Evolutionary conservation across 1,140 invertebrate genomes (phyloP).

Genomic region (Drosophila nigrodunni): DNA sequence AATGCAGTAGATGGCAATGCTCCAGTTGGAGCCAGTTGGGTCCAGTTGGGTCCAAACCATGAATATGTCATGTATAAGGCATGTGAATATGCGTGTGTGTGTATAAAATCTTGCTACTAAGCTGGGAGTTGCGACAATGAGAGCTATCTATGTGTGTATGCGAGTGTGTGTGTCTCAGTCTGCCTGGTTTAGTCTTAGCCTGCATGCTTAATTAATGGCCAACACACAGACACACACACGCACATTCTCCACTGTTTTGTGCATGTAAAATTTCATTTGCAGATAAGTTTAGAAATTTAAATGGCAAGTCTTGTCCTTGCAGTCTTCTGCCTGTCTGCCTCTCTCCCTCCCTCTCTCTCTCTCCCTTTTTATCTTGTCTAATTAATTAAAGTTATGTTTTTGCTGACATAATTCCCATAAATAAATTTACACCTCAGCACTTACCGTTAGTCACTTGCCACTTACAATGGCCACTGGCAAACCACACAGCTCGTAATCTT

Average conservation of each 20-base stretch:
- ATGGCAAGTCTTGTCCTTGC: constrained; percentile 20
- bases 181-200: constrained; percentile 35
- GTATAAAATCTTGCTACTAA: background rate
- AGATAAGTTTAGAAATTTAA: constrained; percentile 71
- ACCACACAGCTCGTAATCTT: background rate
- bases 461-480: background rate
- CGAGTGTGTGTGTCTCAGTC: constrained; percentile 21
- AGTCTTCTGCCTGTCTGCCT: constrained; percentile 7
- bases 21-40: constrained; percentile 28
- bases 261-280: constrained; percentile 58
- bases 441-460: constrained; percentile 38
- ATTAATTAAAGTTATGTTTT: constrained; percentile 78
- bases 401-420: constrained; percentile 69
- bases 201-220: constrained; percentile 71
- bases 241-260: constrained; percentile 13
- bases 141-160: background rate
- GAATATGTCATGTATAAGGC: background rate
- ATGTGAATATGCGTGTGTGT: constrained; percentile 1
- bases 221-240: constrained; percentile 30
- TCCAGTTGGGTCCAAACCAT: background rate
- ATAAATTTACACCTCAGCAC: constrained; percentile 71
- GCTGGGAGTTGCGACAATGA: too few relatives aligned
- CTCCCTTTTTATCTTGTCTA: constrained; percentile 65
- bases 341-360: too few relatives aligned
- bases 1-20: constrained; percentile 24